These are phyloP conservation scores for Podarcis siculus DNA, from an alignment of 2,797 vertebrate species.

Conservation along the genomic window DNA sequence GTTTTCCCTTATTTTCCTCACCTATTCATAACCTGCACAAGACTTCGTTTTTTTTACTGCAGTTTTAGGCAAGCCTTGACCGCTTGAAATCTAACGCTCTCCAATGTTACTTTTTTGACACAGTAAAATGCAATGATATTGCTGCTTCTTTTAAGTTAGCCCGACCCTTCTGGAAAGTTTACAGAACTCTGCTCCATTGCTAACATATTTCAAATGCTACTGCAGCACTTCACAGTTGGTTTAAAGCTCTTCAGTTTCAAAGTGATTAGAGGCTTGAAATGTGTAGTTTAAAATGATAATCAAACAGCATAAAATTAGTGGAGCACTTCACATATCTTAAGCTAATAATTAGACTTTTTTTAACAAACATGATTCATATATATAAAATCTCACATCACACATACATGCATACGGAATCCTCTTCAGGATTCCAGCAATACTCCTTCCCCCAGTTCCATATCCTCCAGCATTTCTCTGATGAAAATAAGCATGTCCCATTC, in stretches of 20 bases:
- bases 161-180: conserved; percentile 63
- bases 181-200: conserved; percentile 52
- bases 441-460: background rate
- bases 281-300: conserved; percentile 82
- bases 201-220: conserved; percentile 74
- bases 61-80: background rate
- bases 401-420: background rate
- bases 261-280: conserved; percentile 82
- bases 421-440: background rate
- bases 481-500: too few relatives aligned
- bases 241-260: conserved; percentile 80
- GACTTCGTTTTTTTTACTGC: background rate
- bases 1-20: background rate
- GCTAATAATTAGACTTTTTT: conserved; percentile 75
- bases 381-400: background rate
- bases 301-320: conserved; percentile 79
- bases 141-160: background rate
- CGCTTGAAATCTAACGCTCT: conserved; percentile 31
- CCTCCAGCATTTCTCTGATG: too few relatives aligned
- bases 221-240: conserved; percentile 77
- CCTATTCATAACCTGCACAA: background rate
- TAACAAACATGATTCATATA: conserved; percentile 43
- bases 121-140: background rate
- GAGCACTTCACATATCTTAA: conserved; percentile 76
- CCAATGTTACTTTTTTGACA: conserved; percentile 9